These are phyloP conservation scores for Lasioglossum villosulum DNA, from an alignment of 2,888 invertebrate genomes.

Conservation along the genomic window DNA sequence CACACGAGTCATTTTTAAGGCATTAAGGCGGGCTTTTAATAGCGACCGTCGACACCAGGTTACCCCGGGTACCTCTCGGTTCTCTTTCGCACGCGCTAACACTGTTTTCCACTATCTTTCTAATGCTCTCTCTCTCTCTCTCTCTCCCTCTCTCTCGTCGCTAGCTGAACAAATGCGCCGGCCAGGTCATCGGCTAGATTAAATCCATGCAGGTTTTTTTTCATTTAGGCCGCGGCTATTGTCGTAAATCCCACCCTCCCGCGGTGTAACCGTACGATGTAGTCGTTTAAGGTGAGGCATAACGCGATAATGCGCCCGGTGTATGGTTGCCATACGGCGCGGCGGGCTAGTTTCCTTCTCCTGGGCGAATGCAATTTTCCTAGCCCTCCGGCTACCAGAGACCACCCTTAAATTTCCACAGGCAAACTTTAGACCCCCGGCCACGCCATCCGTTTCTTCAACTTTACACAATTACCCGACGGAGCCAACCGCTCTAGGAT, in stretches of 20 bases:
- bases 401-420: slow-evolving; percentile 57
- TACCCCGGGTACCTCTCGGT: neutral
- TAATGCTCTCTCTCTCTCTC: neutral
- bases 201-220: slow-evolving; percentile 48
- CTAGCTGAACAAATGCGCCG: slow-evolving; percentile 15
- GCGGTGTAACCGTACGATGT: slow-evolving; percentile 62
- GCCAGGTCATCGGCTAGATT: slow-evolving; percentile 52
- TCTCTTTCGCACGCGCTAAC: neutral
- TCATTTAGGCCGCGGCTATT: slow-evolving; percentile 48
- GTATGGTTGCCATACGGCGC: neutral
- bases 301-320: slow-evolving; percentile 66
- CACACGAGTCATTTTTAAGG: slow-evolving; percentile 43
- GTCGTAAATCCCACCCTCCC: slow-evolving; percentile 51
- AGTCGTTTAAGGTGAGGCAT: slow-evolving; percentile 67
- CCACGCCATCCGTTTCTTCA: slow-evolving; percentile 69
- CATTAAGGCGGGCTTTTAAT: slow-evolving; percentile 46
- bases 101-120: neutral
- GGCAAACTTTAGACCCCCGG: slow-evolving; percentile 53
- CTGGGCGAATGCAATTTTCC: slow-evolving; percentile 72
- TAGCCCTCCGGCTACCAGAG: slow-evolving; percentile 34
- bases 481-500: slow-evolving; percentile 38
- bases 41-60: slow-evolving; percentile 10
- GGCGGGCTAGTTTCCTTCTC: slow-evolving; percentile 56
- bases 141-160: neutral
- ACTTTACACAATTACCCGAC: slow-evolving; percentile 71